Conservation (phyloP, 2,797 vertebrate species). For the Micropoecilia bifurca region DNA sequence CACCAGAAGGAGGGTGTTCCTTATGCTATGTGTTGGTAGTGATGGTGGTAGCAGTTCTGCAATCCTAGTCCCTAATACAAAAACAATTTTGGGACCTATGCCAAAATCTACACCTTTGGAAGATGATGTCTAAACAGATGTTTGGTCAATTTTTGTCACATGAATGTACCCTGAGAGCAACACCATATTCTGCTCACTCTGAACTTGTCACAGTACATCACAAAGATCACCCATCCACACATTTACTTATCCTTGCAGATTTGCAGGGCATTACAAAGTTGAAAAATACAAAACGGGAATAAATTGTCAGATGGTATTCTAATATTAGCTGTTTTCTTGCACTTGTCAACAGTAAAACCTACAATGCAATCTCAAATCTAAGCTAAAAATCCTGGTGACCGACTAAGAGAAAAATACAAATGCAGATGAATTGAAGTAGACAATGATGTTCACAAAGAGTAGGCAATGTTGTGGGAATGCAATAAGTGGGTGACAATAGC, state of each 20-base stretch:
- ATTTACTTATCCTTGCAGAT: too few relatives aligned
- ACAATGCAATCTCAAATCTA: neutral
- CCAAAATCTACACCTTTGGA: neutral
- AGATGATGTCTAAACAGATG: neutral
- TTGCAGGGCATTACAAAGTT: too few relatives aligned
- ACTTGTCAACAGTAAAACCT: neutral
- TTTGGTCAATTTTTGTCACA: neutral
- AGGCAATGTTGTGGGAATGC: neutral
- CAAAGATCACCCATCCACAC: neutral
- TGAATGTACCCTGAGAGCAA: neutral
- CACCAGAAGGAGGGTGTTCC: too few relatives aligned
- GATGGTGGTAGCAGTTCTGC: too few relatives aligned
- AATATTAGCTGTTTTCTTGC: neutral
- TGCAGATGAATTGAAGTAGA: neutral
- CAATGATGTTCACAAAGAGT: neutral
- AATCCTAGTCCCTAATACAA: neutral
- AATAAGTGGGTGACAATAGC: neutral
- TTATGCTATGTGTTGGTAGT: too few relatives aligned
- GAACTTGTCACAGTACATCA: neutral
- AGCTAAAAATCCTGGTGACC: neutral
- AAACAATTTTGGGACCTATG: neutral
- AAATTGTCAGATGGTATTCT: neutral
- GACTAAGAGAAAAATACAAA: neutral
- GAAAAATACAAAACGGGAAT: neutral
- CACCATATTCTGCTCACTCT: neutral